Conservation (phyloP, 2,113 vertebrate genomes). For the Hirundichthys speculiger region DNA sequence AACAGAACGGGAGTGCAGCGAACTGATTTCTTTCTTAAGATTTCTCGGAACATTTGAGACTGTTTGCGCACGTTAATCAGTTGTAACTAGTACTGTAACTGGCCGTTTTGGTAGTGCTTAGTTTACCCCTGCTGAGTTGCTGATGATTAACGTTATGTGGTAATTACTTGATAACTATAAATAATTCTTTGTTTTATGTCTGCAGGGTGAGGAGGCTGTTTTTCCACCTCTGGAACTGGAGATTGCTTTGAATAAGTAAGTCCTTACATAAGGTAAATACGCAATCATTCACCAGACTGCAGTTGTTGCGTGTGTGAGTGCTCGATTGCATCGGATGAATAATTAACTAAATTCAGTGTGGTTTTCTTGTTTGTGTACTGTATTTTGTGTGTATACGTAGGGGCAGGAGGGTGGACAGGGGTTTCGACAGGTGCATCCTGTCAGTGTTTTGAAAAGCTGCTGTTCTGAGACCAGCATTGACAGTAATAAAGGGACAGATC, state of each 20-base stretch:
- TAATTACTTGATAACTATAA: slow-evolving; percentile 74
- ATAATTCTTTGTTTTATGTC: slow-evolving; percentile 82
- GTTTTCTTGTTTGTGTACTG: slow-evolving; percentile 65
- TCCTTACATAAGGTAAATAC: slow-evolving; percentile 90
- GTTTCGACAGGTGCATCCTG: slow-evolving; percentile 36
- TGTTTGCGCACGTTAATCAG: slow-evolving; percentile 24
- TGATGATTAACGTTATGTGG: slow-evolving; percentile 39
- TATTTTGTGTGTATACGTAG: slow-evolving; percentile 30
- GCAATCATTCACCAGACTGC: slow-evolving; percentile 64
- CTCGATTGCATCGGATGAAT: slow-evolving; percentile 67
- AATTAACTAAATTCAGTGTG: slow-evolving; percentile 60
- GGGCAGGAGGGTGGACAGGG: neutral
- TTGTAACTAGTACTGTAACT: slow-evolving; percentile 32
- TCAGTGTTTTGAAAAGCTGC: slow-evolving; percentile 17
- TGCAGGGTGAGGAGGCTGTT: slow-evolving; percentile 91
- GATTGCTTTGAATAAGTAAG: slow-evolving; percentile 90
- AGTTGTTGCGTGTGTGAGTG: slow-evolving; percentile 26
- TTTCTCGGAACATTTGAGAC: slow-evolving; percentile 24
- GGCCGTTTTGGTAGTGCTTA: slow-evolving; percentile 5
- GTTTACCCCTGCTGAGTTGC: slow-evolving; percentile 36
- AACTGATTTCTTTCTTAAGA: slow-evolving; percentile 27
- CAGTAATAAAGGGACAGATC: slow-evolving; percentile 4
- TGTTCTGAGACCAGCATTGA: slow-evolving; percentile 16
- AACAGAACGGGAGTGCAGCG: slow-evolving; percentile 36
- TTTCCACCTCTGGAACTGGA: slow-evolving; percentile 87